Conservation (phyloP, 2,797 vertebrate genomes). For the Ispidina lecontei region DNA sequence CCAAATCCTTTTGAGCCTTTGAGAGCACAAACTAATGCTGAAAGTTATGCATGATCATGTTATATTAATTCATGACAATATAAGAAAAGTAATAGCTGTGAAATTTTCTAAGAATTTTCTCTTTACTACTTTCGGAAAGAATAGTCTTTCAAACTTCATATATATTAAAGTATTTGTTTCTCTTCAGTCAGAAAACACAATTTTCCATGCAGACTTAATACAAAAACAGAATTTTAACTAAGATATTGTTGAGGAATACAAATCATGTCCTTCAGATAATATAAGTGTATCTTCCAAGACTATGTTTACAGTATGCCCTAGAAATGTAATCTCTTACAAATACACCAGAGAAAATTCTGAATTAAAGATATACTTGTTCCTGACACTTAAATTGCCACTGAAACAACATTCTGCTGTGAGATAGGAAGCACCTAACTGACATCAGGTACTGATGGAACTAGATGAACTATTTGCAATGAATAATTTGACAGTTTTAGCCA, state of each 20-base stretch:
- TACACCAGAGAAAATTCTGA: background rate
- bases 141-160: background rate
- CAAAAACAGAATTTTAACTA: background rate
- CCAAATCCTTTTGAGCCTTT: background rate
- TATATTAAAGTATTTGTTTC: background rate
- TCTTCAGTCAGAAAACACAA: background rate
- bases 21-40: background rate
- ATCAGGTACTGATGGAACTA: background rate
- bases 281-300: background rate
- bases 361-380: background rate
- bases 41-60: background rate
- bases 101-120: background rate
- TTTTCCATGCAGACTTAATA: background rate
- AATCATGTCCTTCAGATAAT: background rate
- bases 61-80: background rate
- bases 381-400: background rate
- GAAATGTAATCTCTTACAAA: background rate
- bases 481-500: background rate
- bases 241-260: background rate
- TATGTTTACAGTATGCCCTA: background rate
- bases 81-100: fast-evolving
- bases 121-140: background rate
- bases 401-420: background rate
- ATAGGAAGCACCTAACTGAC: background rate
- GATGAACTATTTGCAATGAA: background rate